These are phyloP conservation scores for Melieria omissa DNA, from an alignment of 2,888 invertebrate species.

Conservation along the genomic window DNA sequence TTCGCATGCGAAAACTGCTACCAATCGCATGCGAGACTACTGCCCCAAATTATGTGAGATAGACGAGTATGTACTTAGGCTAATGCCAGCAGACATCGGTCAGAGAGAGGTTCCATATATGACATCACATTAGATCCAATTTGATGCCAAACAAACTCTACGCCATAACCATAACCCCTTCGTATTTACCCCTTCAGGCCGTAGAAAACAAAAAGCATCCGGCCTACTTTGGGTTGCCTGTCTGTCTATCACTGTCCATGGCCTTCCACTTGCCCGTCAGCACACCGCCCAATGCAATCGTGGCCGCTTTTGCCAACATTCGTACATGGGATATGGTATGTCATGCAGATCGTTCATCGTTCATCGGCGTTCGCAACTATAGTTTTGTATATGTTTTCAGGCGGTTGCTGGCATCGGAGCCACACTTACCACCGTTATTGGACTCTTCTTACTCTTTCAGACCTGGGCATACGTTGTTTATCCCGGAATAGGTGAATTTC, in stretches of 20 bases:
- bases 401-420: constrained; percentile 47
- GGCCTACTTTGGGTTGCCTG: constrained; percentile 86
- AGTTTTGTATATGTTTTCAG: constrained; percentile 30
- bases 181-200: constrained; percentile 68
- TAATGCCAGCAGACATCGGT: no score
- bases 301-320: constrained; percentile 81
- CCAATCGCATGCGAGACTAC: background rate
- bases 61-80: no score
- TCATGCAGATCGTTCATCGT: background rate
- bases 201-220: constrained; percentile 80
- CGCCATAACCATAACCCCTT: background rate
- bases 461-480: constrained; percentile 45
- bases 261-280: constrained; percentile 93
- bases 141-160: background rate
- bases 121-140: no score
- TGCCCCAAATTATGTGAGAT: no score
- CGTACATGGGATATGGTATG: constrained; percentile 79
- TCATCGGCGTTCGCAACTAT: background rate
- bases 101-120: no score
- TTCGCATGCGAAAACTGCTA: background rate
- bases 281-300: constrained; percentile 93
- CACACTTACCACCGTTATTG: constrained; percentile 35
- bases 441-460: constrained; percentile 34
- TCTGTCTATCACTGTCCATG: constrained; percentile 85
- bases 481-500: constrained; percentile 40